Evolutionary conservation across 2,113 vertebrate species (phyloP).

Genomic region (Coreoperca whiteheadi): DNA sequence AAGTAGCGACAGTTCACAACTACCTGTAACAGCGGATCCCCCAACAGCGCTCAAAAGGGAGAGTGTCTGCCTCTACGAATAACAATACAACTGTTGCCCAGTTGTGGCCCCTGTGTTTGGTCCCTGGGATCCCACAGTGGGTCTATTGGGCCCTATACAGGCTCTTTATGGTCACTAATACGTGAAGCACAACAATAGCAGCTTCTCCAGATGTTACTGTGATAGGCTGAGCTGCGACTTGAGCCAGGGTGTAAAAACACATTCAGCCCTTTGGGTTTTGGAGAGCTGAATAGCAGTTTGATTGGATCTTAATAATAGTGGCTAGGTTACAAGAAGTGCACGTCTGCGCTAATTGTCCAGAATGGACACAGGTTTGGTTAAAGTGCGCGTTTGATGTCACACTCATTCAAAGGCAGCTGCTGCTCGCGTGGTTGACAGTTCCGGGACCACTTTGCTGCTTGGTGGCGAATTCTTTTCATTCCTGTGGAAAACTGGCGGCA

Average conservation of each 20-base stretch:
- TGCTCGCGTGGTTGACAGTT: neutral
- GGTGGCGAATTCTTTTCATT: neutral
- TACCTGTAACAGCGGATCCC: conserved; percentile 84
- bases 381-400: neutral
- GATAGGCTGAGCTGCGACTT: conserved; percentile 48
- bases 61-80: conserved; percentile 82
- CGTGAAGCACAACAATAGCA: conserved; percentile 67
- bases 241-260: conserved; percentile 53
- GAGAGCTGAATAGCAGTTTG: conserved; percentile 22
- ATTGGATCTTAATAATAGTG: conserved; percentile 39
- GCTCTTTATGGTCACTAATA: conserved; percentile 72
- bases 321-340: neutral
- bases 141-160: conserved; percentile 59
- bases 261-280: conserved; percentile 24
- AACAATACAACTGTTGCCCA: conserved; percentile 83
- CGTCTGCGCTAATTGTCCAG: conserved; percentile 9
- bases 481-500: neutral
- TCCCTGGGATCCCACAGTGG: conserved; percentile 52
- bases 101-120: conserved; percentile 73
- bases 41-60: conserved; percentile 73
- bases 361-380: conserved; percentile 2
- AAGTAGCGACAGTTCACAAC: conserved; percentile 85
- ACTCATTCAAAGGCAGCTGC: neutral
- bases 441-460: neutral
- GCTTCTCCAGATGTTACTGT: conserved; percentile 34